A percentile compares a stretch with the other conserved stretches of the same genome.
These are phyloP conservation scores for Protonibea diacanthus DNA, from an alignment of 2,797 vertebrate genomes.

Conservation along the genomic window DNA sequence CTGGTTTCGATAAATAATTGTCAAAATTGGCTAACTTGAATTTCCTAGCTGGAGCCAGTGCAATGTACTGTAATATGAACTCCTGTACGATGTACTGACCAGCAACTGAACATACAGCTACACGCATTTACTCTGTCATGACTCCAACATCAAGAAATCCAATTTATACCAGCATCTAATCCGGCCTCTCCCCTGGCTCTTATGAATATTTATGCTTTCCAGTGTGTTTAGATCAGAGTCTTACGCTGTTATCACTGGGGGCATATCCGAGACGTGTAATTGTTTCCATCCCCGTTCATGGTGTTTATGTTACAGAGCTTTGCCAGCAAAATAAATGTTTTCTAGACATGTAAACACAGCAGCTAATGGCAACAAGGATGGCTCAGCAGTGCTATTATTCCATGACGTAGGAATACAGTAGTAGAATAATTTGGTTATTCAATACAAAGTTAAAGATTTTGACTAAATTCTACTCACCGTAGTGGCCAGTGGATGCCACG, in stretches of 20 bases:
- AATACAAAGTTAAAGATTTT: not conserved
- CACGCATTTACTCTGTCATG: slow-evolving; percentile 31
- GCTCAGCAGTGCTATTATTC: not conserved
- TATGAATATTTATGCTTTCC: slow-evolving; percentile 69
- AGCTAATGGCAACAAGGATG: slow-evolving; percentile 14
- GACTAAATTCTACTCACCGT: not conserved
- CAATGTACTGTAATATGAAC: slow-evolving; percentile 41
- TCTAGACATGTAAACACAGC: slow-evolving; percentile 54
- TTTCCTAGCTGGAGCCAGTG: slow-evolving; percentile 13
- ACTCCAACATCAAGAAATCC: slow-evolving; percentile 23
- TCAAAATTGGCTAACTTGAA: slow-evolving; percentile 17
- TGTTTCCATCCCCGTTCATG: slow-evolving; percentile 61
- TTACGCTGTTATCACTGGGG: slow-evolving; percentile 40
- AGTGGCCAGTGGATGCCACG: not conserved
- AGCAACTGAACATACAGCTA: slow-evolving; percentile 15
- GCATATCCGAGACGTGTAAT: slow-evolving; percentile 57
- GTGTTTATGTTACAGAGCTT: slow-evolving; percentile 44
- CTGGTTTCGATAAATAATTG: slow-evolving; percentile 48
- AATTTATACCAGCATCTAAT: slow-evolving; percentile 47
- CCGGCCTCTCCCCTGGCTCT: slow-evolving; percentile 12
- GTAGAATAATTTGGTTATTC: slow-evolving; percentile 3
- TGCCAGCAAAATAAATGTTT: slow-evolving; percentile 64
- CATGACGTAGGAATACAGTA: not conserved
- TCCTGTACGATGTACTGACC: not conserved
- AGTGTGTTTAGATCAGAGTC: slow-evolving; percentile 44